Evolutionary conservation across 92 coral and sea anemone genomes (phyloP).

Genomic region (Meandrina meandrites): DNA sequence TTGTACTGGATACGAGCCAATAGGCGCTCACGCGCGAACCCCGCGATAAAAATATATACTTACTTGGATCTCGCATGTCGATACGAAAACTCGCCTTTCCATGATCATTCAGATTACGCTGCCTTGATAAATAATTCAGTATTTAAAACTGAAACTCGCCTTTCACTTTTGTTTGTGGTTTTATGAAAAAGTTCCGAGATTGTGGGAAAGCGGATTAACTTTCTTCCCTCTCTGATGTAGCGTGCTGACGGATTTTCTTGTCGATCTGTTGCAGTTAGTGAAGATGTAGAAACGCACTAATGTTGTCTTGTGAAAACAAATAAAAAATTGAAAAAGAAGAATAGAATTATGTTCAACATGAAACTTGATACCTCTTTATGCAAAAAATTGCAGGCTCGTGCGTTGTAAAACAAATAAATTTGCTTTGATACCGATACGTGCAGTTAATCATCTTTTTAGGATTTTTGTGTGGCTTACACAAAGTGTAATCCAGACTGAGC

Average conservation of each 20-base stretch:
- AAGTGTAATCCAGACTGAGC: too few relatives aligned
- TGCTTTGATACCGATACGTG: background rate
- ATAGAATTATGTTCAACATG: background rate
- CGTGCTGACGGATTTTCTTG: background rate
- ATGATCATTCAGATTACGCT: background rate
- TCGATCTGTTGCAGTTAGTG: too few relatives aligned
- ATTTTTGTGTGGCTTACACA: background rate
- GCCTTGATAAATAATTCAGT: constrained; percentile 20
- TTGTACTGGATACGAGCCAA: constrained; percentile 19
- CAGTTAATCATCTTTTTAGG: background rate
- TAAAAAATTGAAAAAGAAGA: background rate
- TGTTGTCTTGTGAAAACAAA: constrained; percentile 5
- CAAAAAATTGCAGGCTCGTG: background rate
- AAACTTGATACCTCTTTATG: constrained; percentile 4
- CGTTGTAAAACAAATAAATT: background rate
- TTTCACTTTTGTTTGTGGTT: background rate
- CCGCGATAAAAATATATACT: background rate
- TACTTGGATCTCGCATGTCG: constrained; percentile 28
- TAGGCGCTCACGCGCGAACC: background rate
- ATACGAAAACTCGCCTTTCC: constrained; percentile 3
- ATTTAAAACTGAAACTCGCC: background rate
- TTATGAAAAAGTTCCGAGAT: background rate
- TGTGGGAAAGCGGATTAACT: background rate
- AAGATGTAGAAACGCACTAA: background rate
- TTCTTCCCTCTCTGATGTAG: background rate